Conservation (phyloP, 2,797 vertebrate genomes). For the Epinephelus malabaricus region DNA sequence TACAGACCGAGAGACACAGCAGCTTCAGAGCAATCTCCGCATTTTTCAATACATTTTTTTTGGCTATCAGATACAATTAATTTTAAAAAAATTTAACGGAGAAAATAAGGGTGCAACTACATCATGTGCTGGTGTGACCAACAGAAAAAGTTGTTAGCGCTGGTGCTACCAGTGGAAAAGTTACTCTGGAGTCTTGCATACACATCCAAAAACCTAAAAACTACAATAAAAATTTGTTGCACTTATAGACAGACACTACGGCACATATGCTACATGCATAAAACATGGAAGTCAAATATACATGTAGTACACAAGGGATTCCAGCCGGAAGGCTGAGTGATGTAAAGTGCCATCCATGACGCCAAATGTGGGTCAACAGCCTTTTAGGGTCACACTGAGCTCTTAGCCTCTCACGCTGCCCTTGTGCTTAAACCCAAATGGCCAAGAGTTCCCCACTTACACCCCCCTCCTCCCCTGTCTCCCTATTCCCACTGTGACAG, state of each 20-base stretch:
- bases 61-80: too few relatives aligned
- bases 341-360: constrained; percentile 56
- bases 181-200: too few relatives aligned
- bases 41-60: too few relatives aligned
- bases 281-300: constrained; percentile 33
- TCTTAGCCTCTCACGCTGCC: constrained; percentile 42
- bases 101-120: too few relatives aligned
- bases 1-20: too few relatives aligned
- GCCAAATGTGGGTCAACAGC: constrained; percentile 75
- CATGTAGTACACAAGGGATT: not conserved
- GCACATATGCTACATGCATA: constrained; percentile 26
- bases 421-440: constrained; percentile 56
- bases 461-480: not conserved
- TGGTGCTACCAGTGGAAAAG: too few relatives aligned
- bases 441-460: constrained; percentile 34
- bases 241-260: not conserved
- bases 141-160: too few relatives aligned
- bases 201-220: not conserved
- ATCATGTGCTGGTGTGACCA: too few relatives aligned
- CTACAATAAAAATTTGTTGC: not conserved
- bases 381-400: constrained; percentile 69
- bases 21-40: too few relatives aligned
- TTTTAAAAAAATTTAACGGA: too few relatives aligned
- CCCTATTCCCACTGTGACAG: constrained; percentile 43
- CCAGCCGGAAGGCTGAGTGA: constrained; percentile 47